Evolutionary conservation across 2,888 invertebrate species (phyloP), one percentile per base, ranked within the genome.

Genomic region (Agriotes lineatus): DNA sequence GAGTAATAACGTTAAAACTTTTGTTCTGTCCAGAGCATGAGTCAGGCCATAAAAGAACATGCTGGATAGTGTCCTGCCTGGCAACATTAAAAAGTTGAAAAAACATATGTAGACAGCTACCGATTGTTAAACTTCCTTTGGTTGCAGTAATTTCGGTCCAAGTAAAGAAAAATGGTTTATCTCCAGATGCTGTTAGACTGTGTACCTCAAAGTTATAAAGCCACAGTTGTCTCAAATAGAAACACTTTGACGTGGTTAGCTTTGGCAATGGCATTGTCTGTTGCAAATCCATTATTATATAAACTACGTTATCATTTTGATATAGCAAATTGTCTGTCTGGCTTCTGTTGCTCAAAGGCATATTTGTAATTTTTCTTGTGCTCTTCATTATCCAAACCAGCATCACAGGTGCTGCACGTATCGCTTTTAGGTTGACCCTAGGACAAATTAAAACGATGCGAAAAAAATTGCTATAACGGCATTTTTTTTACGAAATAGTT

Each of bases 131-230:
- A 60, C 75, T 61, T 25, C 77, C 78, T 67, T 74, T 69, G 39
- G 66, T 66, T 35, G 60, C 73, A 63, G 72, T 58, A 52, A 74
- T 73, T 72, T 80, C 79, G 22, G 75, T 74, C 80, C 80, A 80
- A 9, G 56, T 72, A 25, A 54, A 30, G 35, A 54, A 33, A 3
- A 54, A 54, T 6, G 54, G 16, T 20, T 33, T 33, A 16, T 2
- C 2, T 33, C 54, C 18, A 54, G 33, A 14, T 10, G 35, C 18
- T 33, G 54, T 33, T 18, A 54, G n/a, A 12, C 22, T 20, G 12
- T 58, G 22, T 22, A 25, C 25, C 7, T 7, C 25, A 7, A 25
- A 25, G 25, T 25, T 25, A 25, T 25, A 25, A 25, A 25, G 7
- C 25, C 25, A 25, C 25, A 25, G 25, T 25, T 25, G 25, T 25